Base-by-base conservation (phyloP, 2,113 vertebrate species). In the Sander vitreus region DNA sequence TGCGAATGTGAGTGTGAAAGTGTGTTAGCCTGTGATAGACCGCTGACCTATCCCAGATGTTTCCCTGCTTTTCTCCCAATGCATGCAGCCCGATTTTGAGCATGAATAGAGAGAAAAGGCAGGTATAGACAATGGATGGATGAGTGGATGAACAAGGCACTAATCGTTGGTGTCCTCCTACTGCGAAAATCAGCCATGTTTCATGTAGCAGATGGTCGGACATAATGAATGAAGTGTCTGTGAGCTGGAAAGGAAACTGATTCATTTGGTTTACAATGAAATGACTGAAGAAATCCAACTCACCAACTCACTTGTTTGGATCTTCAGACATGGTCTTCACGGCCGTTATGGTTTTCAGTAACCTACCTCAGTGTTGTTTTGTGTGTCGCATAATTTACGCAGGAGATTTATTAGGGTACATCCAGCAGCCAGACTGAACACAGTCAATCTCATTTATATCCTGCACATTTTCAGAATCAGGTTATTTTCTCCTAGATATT, bases 211-310 rank as follows among this genome's bases (percentile, higher is more conserved):
- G 89, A 92, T 91, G 86, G 88, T 79, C 53, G 2, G 75, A 80
- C 73, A 72, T 84, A 82, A 88, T 91, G 85, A 86, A 73, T 79
- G 82, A 83, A 78, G 76, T 87, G 18, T 79, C 80, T 81, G 74
- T 77, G 78, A 85, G 84, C 84, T 83, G 85, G 55, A 93, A 86
- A 90, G 78, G 83, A 92, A 90, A 90, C 89, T 60, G 67, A 85
- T 80, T 87, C 54, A 76, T 90, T 87, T 88, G 67, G 78, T 80
- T 81, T 33, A 82, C 86, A 79, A 85, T 82, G 68, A 85, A 87
- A 83, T 48, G 74, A 89, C 83, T 53, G 59, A 91, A 64, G 71
- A 80, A 72, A 85, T 81, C 51, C 71, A 69, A 60, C 80, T 87
- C 85, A 86, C 54, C 30, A 59, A 58, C 45, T 80, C 88, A 66